Evolutionary conservation across 2,113 vertebrate genomes (phyloP), one percentile per base, ranked within the genome.

Genomic region (Psittacula cyanocephala): DNA sequence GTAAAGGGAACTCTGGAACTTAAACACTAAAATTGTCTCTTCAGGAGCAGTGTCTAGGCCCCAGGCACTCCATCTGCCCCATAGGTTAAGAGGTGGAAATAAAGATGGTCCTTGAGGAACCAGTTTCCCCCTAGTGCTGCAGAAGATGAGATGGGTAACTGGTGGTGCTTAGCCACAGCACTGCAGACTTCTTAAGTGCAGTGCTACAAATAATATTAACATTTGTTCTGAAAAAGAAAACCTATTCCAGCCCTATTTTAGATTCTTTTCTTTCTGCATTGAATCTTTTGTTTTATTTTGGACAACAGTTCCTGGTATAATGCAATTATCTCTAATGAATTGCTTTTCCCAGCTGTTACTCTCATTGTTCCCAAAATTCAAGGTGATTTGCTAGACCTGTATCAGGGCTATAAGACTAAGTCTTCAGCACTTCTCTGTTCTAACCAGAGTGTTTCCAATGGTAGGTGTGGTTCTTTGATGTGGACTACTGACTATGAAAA

Each of bases 91-190:
- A 78, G 43, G 13, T 49, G 22, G 37, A 81, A 27, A 29, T 37
- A 60, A 75, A 59, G 19, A 17, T 24, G 47, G 24, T 33, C 47
- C 18, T 20, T 57, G 28, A 17, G 33, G 55, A 83, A 55, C 7
- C 0, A 0, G 15, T 46, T 74, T 79, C 9, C 7, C 41, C 19
- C 3, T 0, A 0, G 17, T 46, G 41, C 60, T 90, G 64, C 46
- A 70, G 55, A 70, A 20, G 44, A 81, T 41, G 46, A 75, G 27
- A 47, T 19, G 22, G 5, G 31, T 70, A 70, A 74, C 55, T 3
- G 7, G 10, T 27, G 23, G 17, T 81, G 29, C 35, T 71, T 10
- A 64, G 16, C 17, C 72, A 86, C 35, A 68, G 68, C 39, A 75
- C 43, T 27, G 55, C 43, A 91, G 60, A 70, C 9, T 44, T 75